Percentiles rank a stretch among this genome's conserved stretches.
Conservation (phyloP, 2,797 vertebrate species). For the Tragopan temminckii region DNA sequence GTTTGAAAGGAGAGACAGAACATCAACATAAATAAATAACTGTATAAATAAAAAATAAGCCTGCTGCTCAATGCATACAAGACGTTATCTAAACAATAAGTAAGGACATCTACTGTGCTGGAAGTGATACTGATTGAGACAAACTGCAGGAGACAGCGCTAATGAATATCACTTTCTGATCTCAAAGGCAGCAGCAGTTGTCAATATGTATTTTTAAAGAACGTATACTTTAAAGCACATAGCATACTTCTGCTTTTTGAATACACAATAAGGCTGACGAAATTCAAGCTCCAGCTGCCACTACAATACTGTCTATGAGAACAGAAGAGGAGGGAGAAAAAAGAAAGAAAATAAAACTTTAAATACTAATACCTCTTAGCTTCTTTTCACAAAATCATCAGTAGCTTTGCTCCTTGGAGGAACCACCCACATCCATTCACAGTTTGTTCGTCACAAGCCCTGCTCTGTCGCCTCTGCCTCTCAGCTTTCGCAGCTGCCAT, state of each 20-base stretch:
- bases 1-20: constrained; percentile 68
- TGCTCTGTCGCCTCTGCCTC: not conserved
- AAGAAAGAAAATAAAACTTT: not conserved
- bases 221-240: not conserved
- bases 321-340: not conserved
- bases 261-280: not conserved
- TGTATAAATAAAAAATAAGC: constrained; percentile 75
- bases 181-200: not conserved
- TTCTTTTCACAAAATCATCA: not conserved
- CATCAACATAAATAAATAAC: constrained; percentile 72
- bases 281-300: not conserved
- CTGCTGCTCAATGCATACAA: constrained; percentile 14
- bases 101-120: not conserved
- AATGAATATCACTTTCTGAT: constrained; percentile 35
- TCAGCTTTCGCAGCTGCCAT: constrained; percentile 15
- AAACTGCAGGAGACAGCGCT: constrained; percentile 25
- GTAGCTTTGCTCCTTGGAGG: not conserved
- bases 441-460: not conserved
- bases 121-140: not conserved
- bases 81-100: constrained; percentile 47
- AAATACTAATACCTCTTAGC: constrained; percentile 49
- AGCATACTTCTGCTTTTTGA: not conserved
- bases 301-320: not conserved
- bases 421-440: not conserved
- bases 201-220: not conserved